phyloP scores from a whole-genome alignment of 2,888 invertebrate species.

The Agrenia bidenticulata region DNA sequence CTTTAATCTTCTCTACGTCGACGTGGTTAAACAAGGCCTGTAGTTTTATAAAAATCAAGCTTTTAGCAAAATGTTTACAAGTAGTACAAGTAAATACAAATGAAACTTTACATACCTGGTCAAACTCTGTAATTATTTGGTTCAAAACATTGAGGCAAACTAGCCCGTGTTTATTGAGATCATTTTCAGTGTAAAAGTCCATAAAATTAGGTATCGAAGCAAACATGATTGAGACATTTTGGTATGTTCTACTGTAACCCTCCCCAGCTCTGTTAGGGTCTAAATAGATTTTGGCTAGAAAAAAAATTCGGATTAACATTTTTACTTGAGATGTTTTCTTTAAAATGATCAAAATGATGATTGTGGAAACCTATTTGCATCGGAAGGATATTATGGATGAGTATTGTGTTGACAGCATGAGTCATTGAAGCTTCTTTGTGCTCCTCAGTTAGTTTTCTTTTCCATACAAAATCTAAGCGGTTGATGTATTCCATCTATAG shows the following conservation, averaged over 20 bases:
- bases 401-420: slow-evolving; percentile 80
- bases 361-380: slow-evolving; percentile 92
- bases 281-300: slow-evolving; percentile 72
- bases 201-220: slow-evolving; percentile 85
- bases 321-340: no score
- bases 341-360: no score
- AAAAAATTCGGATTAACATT: no score
- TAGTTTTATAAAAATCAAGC: background rate
- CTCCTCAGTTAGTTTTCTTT: slow-evolving; percentile 73
- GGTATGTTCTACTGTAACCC: slow-evolving; percentile 82
- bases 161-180: slow-evolving; percentile 60
- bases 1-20: slow-evolving; percentile 91
- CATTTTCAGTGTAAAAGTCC: slow-evolving; percentile 65
- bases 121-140: slow-evolving; percentile 89
- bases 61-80: no score
- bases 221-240: slow-evolving; percentile 88
- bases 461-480: slow-evolving; percentile 82
- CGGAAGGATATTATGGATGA: slow-evolving; percentile 89
- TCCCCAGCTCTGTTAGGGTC: slow-evolving; percentile 65
- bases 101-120: slow-evolving; percentile 65
- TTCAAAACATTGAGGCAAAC: slow-evolving; percentile 75
- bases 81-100: background rate
- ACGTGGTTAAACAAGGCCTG: slow-evolving; percentile 68
- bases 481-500: slow-evolving; percentile 77
- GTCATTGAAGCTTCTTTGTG: slow-evolving; percentile 83